Base-by-base conservation (phyloP, 2,797 vertebrate species). In the Heterohyrax brucei region DNA sequence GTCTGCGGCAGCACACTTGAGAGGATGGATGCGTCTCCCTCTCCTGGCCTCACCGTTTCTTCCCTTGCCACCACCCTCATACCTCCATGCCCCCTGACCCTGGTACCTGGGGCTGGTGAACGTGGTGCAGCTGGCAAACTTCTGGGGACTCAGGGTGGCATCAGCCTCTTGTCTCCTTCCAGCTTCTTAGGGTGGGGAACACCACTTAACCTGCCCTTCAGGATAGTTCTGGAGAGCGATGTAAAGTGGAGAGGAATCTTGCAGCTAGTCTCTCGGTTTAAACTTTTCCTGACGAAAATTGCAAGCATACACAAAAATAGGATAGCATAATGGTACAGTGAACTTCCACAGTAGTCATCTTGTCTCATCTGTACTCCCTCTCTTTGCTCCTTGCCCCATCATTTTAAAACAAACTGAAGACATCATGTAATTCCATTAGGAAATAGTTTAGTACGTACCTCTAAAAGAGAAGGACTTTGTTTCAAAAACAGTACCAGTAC, bases 391-490 rank as follows among this genome's bases (percentile, higher is more conserved):
- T 2, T 12, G 10, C 21, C 39, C 53, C 0, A 2, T 5, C 75
- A 10, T 16, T 46, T 46, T 24, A 39, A n/a, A 56, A 10, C 75
- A 22, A 56, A 61, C n/a, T 46, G 44, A 84, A 48, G 77, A 21
- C 33, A 0, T 3, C 5, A 12, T 16, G 0, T 21, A 7, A 16
- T 26, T 33, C 39, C 56, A 0, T 64, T 62, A 26, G 79, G 13
- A 70, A 30, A 44, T 6, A 0, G 39, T 66, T 68, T 50, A 4
- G 75, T 14, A 1, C 22, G 13, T 62, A 8, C 46, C 21, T 22
- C 86, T 13, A 14, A 62, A 33, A 80, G 64, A 19, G 39, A 24
- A 78, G 64, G 10, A 61, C 46, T 92, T 92, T 28, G 10, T 7
- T 76, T 76, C 61, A n/a, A 66, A 84, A 66, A 19, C 50, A 5